Base-by-base conservation (phyloP, 2,888 invertebrate species). In the Buathra laborator region DNA sequence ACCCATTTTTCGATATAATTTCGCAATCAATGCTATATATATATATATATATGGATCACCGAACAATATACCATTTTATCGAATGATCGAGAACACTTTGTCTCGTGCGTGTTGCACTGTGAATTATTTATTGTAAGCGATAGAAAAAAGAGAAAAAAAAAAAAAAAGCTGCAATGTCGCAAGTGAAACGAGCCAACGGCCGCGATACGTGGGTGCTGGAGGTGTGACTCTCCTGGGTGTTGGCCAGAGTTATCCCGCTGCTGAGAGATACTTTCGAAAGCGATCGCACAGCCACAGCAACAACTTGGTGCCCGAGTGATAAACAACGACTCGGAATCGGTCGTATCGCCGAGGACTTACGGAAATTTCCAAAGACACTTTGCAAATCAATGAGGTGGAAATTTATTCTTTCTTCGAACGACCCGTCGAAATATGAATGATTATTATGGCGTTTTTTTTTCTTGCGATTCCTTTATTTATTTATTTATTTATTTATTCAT, bases 351-450 rank as follows among this genome's bases (percentile, higher is more conserved):
- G 71, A 32, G 76, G 66, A 83, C 81, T 14, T 80, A 74, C 81
- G 83, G 83, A 85, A 87, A 86, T 87, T 87, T 87, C 84, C 86
- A 79, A 78, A 66, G 64, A 32, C 68, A 66, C 70, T 37, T 48
- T 64, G 37, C 62, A 16, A 48, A 62, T 62, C 59, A 12, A 62
- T 32, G 24, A 29, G 32, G 29, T 6, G 32, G 14, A 51, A 46
- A 68, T 68, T 46, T 12, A 48, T 68, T 68, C 29, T 29, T 46
- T 46, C 29, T 19, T 43, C 2, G 37, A 16, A 16, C 3, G 19
- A 24, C 16, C 53, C n/a, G 56, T 56, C 44, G 44, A 72, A 12
- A 72, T 2, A 37, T 59, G 7, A 16, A 16, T 1, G 0, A 16
- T 66, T 66, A 12, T 64, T 7, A n/a, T 37, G 32, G 1, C n/a